These are phyloP conservation scores for Barbus barbus DNA, from an alignment of 2,113 vertebrate species.

Conservation along the genomic window DNA sequence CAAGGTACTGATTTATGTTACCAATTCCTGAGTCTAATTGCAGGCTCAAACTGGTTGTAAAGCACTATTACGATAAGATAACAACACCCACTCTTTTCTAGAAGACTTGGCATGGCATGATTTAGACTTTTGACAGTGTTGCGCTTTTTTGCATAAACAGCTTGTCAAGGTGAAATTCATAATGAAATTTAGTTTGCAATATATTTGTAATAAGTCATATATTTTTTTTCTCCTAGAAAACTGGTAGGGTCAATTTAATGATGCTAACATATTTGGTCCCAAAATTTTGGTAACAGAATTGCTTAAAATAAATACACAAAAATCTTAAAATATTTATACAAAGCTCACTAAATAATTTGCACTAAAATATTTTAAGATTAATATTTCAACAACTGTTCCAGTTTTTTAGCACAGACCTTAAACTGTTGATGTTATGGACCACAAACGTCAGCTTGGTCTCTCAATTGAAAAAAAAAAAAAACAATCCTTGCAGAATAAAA, in stretches of 20 bases:
- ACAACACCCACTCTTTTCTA: slow-evolving; percentile 19
- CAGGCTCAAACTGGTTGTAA: not conserved
- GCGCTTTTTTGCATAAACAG: not conserved
- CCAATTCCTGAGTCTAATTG: slow-evolving; percentile 27
- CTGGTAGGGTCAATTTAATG: not conserved
- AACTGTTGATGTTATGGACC: no score
- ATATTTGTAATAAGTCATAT: not conserved
- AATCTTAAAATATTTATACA: no score
- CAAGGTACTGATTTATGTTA: slow-evolving; percentile 1
- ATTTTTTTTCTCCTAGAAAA: not conserved
- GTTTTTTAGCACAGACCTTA: no score
- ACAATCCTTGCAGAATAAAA: not conserved
- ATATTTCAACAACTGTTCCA: no score
- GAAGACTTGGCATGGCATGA: not conserved
- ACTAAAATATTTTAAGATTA: no score
- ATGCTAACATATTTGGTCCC: not conserved
- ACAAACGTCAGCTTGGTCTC: no score
- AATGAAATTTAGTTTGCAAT: slow-evolving; percentile 57
- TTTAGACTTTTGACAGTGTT: not conserved
- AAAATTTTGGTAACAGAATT: not conserved
- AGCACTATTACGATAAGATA: slow-evolving; percentile 37
- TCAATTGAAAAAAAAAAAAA: no score
- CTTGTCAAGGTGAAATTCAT: not conserved
- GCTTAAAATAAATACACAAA: not conserved
- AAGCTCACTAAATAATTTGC: no score